Conservation (phyloP, 1,140 invertebrate genomes). For the Carposina sasakii region DNA sequence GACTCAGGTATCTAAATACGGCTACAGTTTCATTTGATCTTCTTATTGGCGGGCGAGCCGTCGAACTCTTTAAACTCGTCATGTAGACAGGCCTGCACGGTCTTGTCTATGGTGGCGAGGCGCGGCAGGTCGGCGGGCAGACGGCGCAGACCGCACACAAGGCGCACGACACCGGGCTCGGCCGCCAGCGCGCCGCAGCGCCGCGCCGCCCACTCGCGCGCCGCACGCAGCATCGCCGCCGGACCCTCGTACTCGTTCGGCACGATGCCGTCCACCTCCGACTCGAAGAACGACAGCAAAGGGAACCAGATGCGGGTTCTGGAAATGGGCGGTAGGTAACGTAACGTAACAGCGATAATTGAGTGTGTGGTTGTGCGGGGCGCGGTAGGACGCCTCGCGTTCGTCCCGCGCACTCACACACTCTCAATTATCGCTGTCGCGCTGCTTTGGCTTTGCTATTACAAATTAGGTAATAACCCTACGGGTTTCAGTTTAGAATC, state of each 20-base stretch:
- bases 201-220: constrained; percentile 45
- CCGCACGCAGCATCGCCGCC: constrained; percentile 49
- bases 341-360: too few relatives aligned
- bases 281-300: constrained; percentile 92
- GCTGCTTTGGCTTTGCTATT: too few relatives aligned
- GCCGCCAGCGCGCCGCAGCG: constrained; percentile 63
- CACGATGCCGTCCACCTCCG: constrained; percentile 93
- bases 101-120: constrained; percentile 59
- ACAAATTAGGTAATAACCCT: too few relatives aligned
- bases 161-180: constrained; percentile 61
- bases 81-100: constrained; percentile 57
- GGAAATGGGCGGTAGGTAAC: too few relatives aligned
- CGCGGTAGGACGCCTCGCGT: too few relatives aligned
- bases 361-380: too few relatives aligned
- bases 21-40: constrained; percentile 44
- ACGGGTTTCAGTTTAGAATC: too few relatives aligned
- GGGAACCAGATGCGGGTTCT: constrained; percentile 78
- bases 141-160: too few relatives aligned
- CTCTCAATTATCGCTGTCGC: too few relatives aligned
- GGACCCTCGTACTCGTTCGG: constrained; percentile 95
- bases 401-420: too few relatives aligned
- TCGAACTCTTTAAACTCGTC: constrained; percentile 47
- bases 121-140: too few relatives aligned
- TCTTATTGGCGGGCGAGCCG: constrained; percentile 57
- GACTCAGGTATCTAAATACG: constrained; percentile 57